A percentile compares a stretch with the other conserved stretches of the same genome.
phyloP scores from a whole-genome alignment of 2,888 invertebrate species.

The Loripinus fragilis region DNA sequence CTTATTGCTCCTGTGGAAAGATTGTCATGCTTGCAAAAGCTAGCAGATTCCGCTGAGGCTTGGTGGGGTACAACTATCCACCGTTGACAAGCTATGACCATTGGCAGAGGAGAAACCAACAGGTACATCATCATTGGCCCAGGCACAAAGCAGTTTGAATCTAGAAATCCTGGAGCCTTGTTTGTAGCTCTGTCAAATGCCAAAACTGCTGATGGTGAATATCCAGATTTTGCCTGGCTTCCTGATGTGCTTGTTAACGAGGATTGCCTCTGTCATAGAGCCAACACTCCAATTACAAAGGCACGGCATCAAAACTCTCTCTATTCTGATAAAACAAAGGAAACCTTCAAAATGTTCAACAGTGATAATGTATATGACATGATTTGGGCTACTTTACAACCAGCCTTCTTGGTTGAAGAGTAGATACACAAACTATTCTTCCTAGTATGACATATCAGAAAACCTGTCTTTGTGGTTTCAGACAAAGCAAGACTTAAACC shows the following conservation, averaged over 20 bases:
- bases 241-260: slow-evolving; percentile 44
- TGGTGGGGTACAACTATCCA: slow-evolving; percentile 53
- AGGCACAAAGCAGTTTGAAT: slow-evolving; percentile 49
- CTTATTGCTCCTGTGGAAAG: slow-evolving; percentile 53
- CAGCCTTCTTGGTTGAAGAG: background rate
- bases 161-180: slow-evolving; percentile 50
- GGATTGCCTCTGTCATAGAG: slow-evolving; percentile 47
- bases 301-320: slow-evolving; percentile 27
- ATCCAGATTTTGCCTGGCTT: slow-evolving; percentile 59
- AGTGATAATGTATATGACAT: background rate
- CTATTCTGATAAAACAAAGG: background rate
- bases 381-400: background rate
- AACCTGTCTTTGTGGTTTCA: too few species aligned
- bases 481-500: too few species aligned
- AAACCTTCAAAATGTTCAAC: background rate
- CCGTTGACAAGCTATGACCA: slow-evolving; percentile 54
- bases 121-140: slow-evolving; percentile 43
- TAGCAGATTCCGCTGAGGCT: slow-evolving; percentile 56
- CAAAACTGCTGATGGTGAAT: slow-evolving; percentile 42
- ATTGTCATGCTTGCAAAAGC: slow-evolving; percentile 38
- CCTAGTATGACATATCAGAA: too few species aligned
- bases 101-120: slow-evolving; percentile 37
- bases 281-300: slow-evolving; percentile 38
- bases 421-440: too few species aligned
- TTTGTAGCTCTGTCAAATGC: slow-evolving; percentile 59